These are phyloP conservation scores for Drosophila triauraria DNA, from an alignment of 1,140 invertebrate species.

Conservation along the genomic window DNA sequence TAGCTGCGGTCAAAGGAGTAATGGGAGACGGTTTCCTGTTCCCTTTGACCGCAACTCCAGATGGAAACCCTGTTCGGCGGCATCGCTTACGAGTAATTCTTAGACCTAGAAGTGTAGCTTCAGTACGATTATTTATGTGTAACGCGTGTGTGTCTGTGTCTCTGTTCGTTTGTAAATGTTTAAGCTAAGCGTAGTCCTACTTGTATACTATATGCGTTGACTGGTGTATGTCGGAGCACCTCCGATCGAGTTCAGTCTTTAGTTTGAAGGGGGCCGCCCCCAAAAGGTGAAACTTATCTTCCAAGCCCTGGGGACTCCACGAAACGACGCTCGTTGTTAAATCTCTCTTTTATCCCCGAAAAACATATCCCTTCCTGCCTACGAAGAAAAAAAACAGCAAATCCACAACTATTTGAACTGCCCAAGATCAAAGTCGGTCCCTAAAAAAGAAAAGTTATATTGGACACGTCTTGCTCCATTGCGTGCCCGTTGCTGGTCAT, in stretches of 20 bases:
- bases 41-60: conserved; percentile 2
- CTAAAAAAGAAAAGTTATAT: conserved; percentile 68
- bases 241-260: conserved; percentile 2
- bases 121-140: conserved; percentile 62
- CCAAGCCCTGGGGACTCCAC: conserved; percentile 23
- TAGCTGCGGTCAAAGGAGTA: conserved; percentile 14
- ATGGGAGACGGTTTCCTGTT: not conserved
- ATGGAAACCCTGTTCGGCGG: conserved; percentile 36
- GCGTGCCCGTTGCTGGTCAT: conserved; percentile 68
- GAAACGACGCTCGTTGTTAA: conserved; percentile 64
- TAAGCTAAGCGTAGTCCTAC: conserved; percentile 70
- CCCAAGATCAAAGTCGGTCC: conserved; percentile 67
- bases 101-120: conserved; percentile 56
- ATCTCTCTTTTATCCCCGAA: conserved; percentile 20
- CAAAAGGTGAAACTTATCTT: conserved; percentile 46
- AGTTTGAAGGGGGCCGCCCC: conserved; percentile 17
- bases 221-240: conserved; percentile 23
- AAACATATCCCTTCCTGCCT: conserved; percentile 62
- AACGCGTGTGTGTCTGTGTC: conserved; percentile 64
- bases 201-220: conserved; percentile 46
- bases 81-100: conserved; percentile 56
- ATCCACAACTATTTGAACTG: conserved; percentile 79
- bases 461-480: conserved; percentile 80
- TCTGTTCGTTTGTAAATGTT: conserved; percentile 74
- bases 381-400: conserved; percentile 16